Base-by-base conservation (phyloP, 2,113 vertebrate species). In the Dicrurus megarhynchus region DNA sequence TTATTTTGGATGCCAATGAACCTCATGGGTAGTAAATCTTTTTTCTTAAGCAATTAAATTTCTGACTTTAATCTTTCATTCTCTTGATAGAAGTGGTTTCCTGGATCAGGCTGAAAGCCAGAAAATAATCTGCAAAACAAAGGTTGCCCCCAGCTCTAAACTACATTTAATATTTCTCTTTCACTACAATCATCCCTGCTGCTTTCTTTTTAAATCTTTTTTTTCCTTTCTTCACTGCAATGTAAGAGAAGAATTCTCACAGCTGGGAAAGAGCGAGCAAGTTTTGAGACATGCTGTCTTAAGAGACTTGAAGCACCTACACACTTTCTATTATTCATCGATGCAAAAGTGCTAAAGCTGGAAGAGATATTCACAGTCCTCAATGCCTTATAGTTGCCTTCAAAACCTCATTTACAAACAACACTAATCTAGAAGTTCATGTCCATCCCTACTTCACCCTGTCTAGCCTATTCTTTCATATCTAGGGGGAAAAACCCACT, bases 1-100 rank as follows among this genome's bases (percentile, higher is more conserved):
- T 93, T 76, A 80, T 79, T 97, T 96, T 91, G 85, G 84, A 96
- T 78, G 76, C 92, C 16, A 4, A 64, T 46, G 60, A 86, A 52
- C 59, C 84, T 95, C 92, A 74, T 68, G 93, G 77, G 75, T 44
- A 60, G 52, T 95, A 94, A 92, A 93, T 84, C 85, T 96, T 96
- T 92, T 92, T 96, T 97, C 93, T 87, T 85, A 46, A 81, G 67
- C 87, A 95, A 83, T 92, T 92, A 88, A 92, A 94, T 97, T 83
- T 84, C 57, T 75, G 77, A 60, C 87, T 97, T 96, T 94, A 90
- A 94, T 95, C 91, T 97, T 96, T 87, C 80, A 86, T 90, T 89
- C 92, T 65, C 50, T 57, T 82, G 84, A 91, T 91, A 97, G 96
- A 97, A 97, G 95, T 96, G 96, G 96, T 95, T 97, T 96, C 57